phyloP scores from a whole-genome alignment of 2,797 vertebrate genomes.

The Pitangus sulphuratus region DNA sequence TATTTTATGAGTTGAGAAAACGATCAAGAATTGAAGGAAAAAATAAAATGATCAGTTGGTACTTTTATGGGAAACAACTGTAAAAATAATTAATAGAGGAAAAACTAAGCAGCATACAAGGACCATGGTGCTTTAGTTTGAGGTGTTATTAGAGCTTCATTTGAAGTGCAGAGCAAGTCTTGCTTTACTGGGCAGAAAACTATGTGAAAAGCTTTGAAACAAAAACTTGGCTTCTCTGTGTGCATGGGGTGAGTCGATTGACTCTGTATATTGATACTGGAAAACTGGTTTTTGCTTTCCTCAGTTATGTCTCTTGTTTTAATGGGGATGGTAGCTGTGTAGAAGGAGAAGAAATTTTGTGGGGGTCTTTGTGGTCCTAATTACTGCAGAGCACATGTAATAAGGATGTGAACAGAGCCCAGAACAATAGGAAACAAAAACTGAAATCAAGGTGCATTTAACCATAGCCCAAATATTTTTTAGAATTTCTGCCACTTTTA shows the following conservation, averaged over 20 bases:
- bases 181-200: background rate
- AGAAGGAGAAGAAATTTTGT: background rate
- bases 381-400: background rate
- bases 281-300: background rate
- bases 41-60: background rate
- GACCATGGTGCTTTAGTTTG: background rate
- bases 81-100: background rate
- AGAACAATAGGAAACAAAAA: background rate
- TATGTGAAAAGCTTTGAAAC: background rate
- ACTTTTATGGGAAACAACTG: background rate
- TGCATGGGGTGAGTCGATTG: background rate
- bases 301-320: background rate
- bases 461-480: rapidly evolving
- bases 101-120: background rate
- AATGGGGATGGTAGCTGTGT: background rate
- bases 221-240: background rate
- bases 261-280: background rate
- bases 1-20: background rate
- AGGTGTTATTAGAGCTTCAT: background rate
- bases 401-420: background rate
- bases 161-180: background rate
- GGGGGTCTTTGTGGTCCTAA: background rate
- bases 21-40: background rate
- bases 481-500: background rate
- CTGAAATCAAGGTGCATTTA: background rate